Percentiles rank a stretch among this genome's conserved stretches.
Conservation (phyloP, 1,140 invertebrate species). For the Zaprionus vittiger region DNA sequence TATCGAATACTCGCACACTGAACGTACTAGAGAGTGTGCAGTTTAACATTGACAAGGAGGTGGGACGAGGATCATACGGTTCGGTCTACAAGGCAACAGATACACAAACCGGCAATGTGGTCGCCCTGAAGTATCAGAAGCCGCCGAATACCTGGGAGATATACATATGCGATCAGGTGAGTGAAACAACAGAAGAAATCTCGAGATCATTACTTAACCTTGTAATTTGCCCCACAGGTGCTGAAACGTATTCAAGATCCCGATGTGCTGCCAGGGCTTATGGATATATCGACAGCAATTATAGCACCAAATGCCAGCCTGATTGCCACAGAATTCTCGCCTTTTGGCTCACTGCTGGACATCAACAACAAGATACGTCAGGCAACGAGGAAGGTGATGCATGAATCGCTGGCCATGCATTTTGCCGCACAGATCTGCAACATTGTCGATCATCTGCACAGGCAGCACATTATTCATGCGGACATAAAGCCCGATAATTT, state of each 20-base stretch:
- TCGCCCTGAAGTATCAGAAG: constrained; percentile 91
- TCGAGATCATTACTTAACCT: too few species aligned
- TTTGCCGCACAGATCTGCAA: constrained; percentile 95
- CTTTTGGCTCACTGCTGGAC: constrained; percentile 92
- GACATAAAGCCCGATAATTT: constrained; percentile 99
- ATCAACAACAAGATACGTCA: constrained; percentile 90
- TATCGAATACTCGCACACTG: constrained; percentile 85
- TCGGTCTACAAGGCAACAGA: constrained; percentile 87
- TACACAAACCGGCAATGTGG: constrained; percentile 86
- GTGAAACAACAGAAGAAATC: constrained; percentile 50
- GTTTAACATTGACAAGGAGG: constrained; percentile 90
- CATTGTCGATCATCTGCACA: constrained; percentile 94
- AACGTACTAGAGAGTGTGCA: constrained; percentile 85
- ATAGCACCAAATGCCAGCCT: constrained; percentile 91
- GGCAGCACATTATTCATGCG: constrained; percentile 96
- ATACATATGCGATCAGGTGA: constrained; percentile 92
- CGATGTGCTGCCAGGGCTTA: constrained; percentile 86
- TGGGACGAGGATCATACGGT: constrained; percentile 91
- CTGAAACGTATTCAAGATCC: constrained; percentile 65
- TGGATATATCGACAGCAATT: constrained; percentile 89
- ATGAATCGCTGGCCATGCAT: constrained; percentile 91
- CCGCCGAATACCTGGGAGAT: constrained; percentile 92
- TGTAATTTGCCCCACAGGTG: constrained; percentile 42
- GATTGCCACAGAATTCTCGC: constrained; percentile 91
- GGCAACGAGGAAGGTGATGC: constrained; percentile 88